phyloP scores from a whole-genome alignment of 2,113 vertebrate genomes.

The Osmerus eperlanus region DNA sequence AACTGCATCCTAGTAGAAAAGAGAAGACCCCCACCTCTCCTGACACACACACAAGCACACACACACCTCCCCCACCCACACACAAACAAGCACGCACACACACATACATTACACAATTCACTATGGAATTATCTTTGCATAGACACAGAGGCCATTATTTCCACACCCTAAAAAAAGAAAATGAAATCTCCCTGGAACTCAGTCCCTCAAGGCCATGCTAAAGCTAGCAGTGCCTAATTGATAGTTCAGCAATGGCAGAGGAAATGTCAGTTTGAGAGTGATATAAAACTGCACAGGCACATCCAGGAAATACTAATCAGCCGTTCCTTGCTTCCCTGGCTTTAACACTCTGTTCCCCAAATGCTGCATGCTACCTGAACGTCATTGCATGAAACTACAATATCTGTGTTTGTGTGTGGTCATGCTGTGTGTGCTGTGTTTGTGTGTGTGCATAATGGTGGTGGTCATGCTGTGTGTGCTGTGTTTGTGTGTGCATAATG shows the following conservation, averaged over 20 bases:
- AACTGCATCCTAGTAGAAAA: constrained; percentile 22
- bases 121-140: constrained; percentile 9
- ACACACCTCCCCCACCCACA: background rate
- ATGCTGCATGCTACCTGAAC: constrained; percentile 7
- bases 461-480: constrained; percentile 1
- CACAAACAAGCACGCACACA: background rate
- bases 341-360: constrained; percentile 19
- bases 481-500: background rate
- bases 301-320: constrained; percentile 62
- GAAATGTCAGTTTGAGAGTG: constrained; percentile 48
- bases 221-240: constrained; percentile 37
- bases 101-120: background rate
- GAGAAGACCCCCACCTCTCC: constrained; percentile 4
- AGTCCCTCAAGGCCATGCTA: constrained; percentile 24
- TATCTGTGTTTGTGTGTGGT: constrained; percentile 9
- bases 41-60: constrained; percentile 19
- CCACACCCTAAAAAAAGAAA: constrained; percentile 12
- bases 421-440: constrained; percentile 5
- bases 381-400: no score
- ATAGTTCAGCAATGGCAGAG: constrained; percentile 51
- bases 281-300: constrained; percentile 52
- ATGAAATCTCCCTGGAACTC: constrained; percentile 31
- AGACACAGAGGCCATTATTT: constrained; percentile 20
- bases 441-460: no score
- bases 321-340: constrained; percentile 9